A percentile compares a stretch with the other conserved stretches of the same genome.
Conservation (phyloP, 2,113 vertebrate genomes). For the Dolichallabes microphthalmus region DNA sequence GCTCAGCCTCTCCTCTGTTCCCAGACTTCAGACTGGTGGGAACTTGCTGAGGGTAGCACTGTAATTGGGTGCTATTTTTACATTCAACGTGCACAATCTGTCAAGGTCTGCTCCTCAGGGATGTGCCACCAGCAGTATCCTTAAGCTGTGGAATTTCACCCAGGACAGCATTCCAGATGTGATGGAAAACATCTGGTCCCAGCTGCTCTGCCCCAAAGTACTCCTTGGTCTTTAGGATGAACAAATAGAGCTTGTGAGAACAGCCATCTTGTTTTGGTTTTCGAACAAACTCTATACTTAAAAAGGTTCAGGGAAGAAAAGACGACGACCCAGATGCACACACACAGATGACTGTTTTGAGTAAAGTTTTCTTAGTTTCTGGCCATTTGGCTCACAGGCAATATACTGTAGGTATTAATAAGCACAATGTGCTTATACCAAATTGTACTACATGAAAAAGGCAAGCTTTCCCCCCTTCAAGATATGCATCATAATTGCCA, state of each 20-base stretch:
- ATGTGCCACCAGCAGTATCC: constrained; percentile 69
- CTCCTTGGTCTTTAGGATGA: constrained; percentile 5
- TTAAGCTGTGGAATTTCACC: constrained; percentile 75
- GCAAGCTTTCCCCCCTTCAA: background rate
- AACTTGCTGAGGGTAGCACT: constrained; percentile 67
- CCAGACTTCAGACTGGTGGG: constrained; percentile 75
- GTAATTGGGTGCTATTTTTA: constrained; percentile 75
- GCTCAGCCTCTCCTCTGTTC: constrained; percentile 66
- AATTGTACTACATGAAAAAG: background rate
- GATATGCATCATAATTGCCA: background rate
- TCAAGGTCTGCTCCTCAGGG: constrained; percentile 70
- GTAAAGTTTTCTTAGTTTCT: too few relatives aligned
- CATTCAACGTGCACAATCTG: constrained; percentile 65
- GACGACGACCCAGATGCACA: background rate
- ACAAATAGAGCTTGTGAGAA: constrained; percentile 18
- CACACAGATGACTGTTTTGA: background rate
- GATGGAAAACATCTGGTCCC: constrained; percentile 77
- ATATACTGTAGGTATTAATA: background rate
- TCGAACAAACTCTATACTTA: background rate
- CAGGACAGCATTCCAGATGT: constrained; percentile 71
- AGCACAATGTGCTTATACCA: background rate
- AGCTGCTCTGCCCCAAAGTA: constrained; percentile 49
- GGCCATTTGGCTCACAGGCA: background rate
- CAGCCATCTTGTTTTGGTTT: background rate
- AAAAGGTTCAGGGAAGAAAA: background rate